Percentiles rank a stretch among this genome's conserved stretches.
These are phyloP conservation scores for Sterrhoptilus dennistouni DNA, from an alignment of 2,113 vertebrate genomes.

Conservation along the genomic window DNA sequence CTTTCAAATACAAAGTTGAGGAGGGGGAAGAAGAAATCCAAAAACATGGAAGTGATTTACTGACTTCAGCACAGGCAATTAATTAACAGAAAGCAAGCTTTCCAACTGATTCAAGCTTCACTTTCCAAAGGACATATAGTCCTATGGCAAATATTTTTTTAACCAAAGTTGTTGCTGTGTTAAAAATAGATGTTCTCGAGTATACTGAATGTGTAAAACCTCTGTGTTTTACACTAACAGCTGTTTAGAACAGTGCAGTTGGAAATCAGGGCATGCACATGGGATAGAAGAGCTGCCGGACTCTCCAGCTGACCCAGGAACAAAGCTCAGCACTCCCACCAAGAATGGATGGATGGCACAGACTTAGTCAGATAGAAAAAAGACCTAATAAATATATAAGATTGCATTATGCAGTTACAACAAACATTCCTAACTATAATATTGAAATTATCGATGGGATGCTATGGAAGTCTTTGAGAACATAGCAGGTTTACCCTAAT, in stretches of 20 bases:
- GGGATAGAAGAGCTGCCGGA: neutral
- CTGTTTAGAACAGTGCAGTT: neutral
- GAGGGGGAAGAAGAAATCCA: neutral
- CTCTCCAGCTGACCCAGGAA: too few relatives aligned
- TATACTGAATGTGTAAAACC: neutral
- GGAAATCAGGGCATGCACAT: fast-evolving
- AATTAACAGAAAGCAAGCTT: neutral
- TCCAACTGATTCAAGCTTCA: neutral
- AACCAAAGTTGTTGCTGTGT: neutral
- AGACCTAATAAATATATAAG: neutral
- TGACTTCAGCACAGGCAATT: neutral
- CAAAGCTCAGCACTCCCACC: neutral
- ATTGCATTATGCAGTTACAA: neutral
- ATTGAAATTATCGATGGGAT: neutral
- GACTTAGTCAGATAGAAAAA: neutral
- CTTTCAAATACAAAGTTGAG: neutral
- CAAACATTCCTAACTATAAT: neutral
- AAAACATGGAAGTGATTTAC: neutral
- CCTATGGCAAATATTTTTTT: neutral
- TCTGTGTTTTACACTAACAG: neutral
- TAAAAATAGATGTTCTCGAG: neutral
- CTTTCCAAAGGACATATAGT: neutral
- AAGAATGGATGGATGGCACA: neutral
- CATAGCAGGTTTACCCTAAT: neutral
- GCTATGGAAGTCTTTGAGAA: neutral